phyloP scores from a whole-genome alignment of 2,888 invertebrate species.

The Timandra comae region DNA sequence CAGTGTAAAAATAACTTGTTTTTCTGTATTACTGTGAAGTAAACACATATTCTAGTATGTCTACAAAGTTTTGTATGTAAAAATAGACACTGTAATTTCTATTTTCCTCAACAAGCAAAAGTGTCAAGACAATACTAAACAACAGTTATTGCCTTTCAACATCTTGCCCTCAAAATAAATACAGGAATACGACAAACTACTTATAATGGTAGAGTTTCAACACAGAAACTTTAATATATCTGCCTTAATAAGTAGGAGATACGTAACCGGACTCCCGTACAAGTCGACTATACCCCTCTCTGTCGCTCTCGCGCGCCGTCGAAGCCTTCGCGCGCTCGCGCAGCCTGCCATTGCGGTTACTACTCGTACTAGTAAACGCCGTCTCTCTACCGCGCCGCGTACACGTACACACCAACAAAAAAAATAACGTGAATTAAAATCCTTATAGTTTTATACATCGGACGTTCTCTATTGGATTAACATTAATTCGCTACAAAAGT shows the following conservation, averaged over 20 bases:
- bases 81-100: too few species aligned
- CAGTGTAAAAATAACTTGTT: too few species aligned
- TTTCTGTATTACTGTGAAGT: too few species aligned
- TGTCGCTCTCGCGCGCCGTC: constrained; percentile 45
- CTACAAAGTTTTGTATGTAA: too few species aligned
- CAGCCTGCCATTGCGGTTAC: constrained; percentile 56
- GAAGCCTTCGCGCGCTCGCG: constrained; percentile 58
- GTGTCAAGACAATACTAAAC: too few species aligned
- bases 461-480: constrained; percentile 8
- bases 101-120: too few species aligned
- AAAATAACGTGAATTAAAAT: not conserved
- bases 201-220: constrained; percentile 47
- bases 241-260: constrained; percentile 47
- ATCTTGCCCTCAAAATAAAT: constrained; percentile 23
- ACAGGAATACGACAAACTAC: constrained; percentile 32
- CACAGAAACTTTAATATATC: constrained; percentile 47
- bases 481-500: constrained; percentile 16
- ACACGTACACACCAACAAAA: constrained; percentile 34
- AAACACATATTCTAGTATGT: too few species aligned
- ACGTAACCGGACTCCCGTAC: constrained; percentile 69
- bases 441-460: constrained; percentile 3
- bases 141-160: constrained; percentile 11
- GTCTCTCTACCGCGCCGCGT: constrained; percentile 52
- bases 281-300: constrained; percentile 49
- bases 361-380: constrained; percentile 45